phyloP scores from a whole-genome alignment of 2,113 vertebrate genomes.

The Gracilinanus agilis region DNA sequence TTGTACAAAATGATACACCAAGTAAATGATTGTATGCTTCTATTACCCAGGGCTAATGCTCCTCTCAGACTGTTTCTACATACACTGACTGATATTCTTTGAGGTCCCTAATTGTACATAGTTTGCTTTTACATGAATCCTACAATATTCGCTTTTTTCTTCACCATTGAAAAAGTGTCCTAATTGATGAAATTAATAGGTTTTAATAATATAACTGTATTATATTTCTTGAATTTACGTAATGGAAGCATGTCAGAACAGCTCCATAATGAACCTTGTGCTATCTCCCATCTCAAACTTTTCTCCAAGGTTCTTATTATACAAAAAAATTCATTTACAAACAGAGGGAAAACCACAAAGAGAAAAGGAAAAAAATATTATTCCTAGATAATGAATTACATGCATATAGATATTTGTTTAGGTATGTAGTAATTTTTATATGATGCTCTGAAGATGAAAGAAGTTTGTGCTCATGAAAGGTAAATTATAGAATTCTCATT shows the following conservation, averaged over 20 bases:
- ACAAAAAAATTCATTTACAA: too few relatives aligned
- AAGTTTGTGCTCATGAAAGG: background rate
- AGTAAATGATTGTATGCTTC: constrained; percentile 68
- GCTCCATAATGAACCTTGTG: constrained; percentile 11
- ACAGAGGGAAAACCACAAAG: constrained; percentile 3
- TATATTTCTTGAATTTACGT: constrained; percentile 51
- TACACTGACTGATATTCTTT: constrained; percentile 49
- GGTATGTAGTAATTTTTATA: background rate
- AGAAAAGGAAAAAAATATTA: background rate
- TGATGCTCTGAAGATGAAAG: background rate
- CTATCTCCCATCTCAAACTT: background rate
- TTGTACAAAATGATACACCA: constrained; percentile 69
- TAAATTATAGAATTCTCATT: background rate
- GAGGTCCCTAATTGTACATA: constrained; percentile 59
- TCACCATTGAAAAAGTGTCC: constrained; percentile 38
- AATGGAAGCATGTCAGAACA: constrained; percentile 42
- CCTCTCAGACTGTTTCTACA: constrained; percentile 60
- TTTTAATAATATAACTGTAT: constrained; percentile 61
- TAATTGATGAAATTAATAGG: constrained; percentile 61
- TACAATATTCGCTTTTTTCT: background rate
- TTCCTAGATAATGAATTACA: background rate
- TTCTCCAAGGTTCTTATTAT: constrained; percentile 59
- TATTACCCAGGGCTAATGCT: constrained; percentile 74
- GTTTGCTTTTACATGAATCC: constrained; percentile 64
- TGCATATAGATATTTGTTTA: background rate